These are phyloP conservation scores for Syngnathus scovelli DNA, from an alignment of 2,113 vertebrate species.

Conservation along the genomic window DNA sequence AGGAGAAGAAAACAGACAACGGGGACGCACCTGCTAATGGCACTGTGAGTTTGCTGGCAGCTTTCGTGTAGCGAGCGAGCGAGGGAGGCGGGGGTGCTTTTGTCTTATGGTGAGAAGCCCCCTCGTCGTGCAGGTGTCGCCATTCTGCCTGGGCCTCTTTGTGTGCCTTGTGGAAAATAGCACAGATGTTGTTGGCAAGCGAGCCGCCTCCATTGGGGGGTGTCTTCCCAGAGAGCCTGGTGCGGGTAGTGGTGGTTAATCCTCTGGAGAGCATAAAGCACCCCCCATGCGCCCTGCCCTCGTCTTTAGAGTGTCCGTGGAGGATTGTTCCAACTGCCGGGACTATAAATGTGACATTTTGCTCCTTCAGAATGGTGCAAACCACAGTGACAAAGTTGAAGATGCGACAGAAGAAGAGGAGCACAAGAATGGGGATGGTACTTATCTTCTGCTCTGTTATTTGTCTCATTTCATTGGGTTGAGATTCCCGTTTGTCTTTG, in stretches of 20 bases:
- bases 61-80: background rate
- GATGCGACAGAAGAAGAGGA: slow-evolving; percentile 63
- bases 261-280: slow-evolving; percentile 12
- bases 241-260: slow-evolving; percentile 21
- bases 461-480: background rate
- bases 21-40: slow-evolving; percentile 77
- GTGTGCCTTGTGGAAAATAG: slow-evolving; percentile 69
- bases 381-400: slow-evolving; percentile 67
- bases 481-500: background rate
- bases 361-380: slow-evolving; percentile 66
- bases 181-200: slow-evolving; percentile 69
- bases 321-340: slow-evolving; percentile 18
- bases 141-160: slow-evolving; percentile 42
- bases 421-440: slow-evolving; percentile 65
- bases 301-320: background rate
- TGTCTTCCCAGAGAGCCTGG: slow-evolving; percentile 26
- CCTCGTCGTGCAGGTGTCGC: slow-evolving; percentile 71
- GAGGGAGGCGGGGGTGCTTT: slow-evolving; percentile 52
- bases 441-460: background rate
- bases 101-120: slow-evolving; percentile 51
- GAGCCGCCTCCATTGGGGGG: slow-evolving; percentile 23
- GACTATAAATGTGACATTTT: background rate
- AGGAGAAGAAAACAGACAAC: slow-evolving; percentile 55
- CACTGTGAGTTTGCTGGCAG: slow-evolving; percentile 66
- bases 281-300: background rate